These are phyloP conservation scores for Epizoanthus rinbou DNA, from an alignment of 92 coral and sea anemone species.

Conservation along the genomic window DNA sequence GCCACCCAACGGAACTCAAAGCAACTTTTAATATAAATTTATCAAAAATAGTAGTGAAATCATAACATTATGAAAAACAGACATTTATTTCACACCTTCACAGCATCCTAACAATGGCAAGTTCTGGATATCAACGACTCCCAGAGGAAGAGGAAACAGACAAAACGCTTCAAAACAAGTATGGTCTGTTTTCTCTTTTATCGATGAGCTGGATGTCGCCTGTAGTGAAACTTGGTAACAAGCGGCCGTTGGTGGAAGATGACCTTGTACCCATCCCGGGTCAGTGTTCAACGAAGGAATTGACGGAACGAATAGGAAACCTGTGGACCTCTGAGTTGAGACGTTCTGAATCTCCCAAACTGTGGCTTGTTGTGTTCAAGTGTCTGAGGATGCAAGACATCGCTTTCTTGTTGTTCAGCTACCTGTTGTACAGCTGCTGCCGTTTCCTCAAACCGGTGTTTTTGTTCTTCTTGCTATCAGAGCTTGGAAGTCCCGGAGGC, in stretches of 20 bases:
- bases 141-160: too few relatives aligned
- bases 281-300: not conserved
- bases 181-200: not conserved
- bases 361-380: not conserved
- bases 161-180: too few relatives aligned
- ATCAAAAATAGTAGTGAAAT: too few relatives aligned
- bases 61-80: too few relatives aligned
- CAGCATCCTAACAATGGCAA: too few relatives aligned
- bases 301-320: not conserved
- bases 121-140: too few relatives aligned
- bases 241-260: constrained; percentile 4
- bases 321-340: not conserved
- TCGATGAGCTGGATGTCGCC: not conserved
- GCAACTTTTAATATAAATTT: too few relatives aligned
- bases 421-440: not conserved
- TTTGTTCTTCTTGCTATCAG: constrained; percentile 7
- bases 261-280: constrained; percentile 14
- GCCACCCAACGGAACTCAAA: too few relatives aligned
- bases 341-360: not conserved
- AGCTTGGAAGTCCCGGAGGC: not conserved
- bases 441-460: not conserved
- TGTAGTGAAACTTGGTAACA: constrained; percentile 1
- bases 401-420: not conserved
- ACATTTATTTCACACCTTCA: too few relatives aligned
- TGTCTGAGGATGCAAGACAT: not conserved